Conservation (phyloP, 2,797 vertebrate genomes). For the Sebastes nivosus region DNA sequence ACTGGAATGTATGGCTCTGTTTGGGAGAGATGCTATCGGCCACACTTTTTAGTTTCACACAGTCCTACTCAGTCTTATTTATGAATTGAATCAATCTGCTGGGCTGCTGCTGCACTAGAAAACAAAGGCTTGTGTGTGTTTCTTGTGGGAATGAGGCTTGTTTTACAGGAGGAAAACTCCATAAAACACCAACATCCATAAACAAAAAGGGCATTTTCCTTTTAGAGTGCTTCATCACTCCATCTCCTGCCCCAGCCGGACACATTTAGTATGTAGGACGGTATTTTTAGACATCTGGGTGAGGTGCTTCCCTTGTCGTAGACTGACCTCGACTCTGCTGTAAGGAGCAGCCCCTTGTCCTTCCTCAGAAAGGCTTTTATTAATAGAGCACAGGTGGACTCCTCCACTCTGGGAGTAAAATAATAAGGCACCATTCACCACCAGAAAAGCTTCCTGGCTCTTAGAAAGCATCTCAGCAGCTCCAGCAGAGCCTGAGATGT, state of each 20-base stretch:
- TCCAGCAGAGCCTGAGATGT: slow-evolving; percentile 14
- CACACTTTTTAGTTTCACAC: slow-evolving; percentile 26
- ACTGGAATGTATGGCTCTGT: slow-evolving; percentile 60
- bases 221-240: background rate
- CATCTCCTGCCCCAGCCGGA: slow-evolving; percentile 14
- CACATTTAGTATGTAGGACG: slow-evolving; percentile 73
- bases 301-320: slow-evolving; percentile 58
- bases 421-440: slow-evolving; percentile 10
- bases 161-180: slow-evolving; percentile 21
- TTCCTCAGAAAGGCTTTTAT: slow-evolving; percentile 26
- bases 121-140: slow-evolving; percentile 9
- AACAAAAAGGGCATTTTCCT: background rate
- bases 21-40: slow-evolving; percentile 41
- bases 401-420: slow-evolving; percentile 12
- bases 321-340: slow-evolving; percentile 57
- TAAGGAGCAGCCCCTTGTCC: slow-evolving; percentile 41
- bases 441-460: slow-evolving; percentile 9
- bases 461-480: slow-evolving; percentile 19
- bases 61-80: slow-evolving; percentile 13
- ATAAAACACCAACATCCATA: background rate
- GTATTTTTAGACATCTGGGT: slow-evolving; percentile 79
- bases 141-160: background rate
- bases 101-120: slow-evolving; percentile 4
- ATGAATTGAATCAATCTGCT: slow-evolving; percentile 34
- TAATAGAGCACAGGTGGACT: slow-evolving; percentile 60